phyloP scores from a whole-genome alignment of 2,797 vertebrate species.

The Lithobates sylvaticus region DNA sequence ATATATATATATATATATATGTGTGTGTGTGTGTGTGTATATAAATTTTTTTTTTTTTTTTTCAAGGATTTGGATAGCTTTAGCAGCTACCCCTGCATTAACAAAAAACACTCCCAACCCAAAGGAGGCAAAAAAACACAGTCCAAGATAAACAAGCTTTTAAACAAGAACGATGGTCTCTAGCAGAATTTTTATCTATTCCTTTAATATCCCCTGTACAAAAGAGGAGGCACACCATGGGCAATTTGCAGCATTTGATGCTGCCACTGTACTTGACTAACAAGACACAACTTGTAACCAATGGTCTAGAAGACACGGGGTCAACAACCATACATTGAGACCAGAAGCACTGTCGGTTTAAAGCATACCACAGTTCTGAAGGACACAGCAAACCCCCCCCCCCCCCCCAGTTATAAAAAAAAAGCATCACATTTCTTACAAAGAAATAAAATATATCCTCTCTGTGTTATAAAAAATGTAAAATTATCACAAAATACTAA shows the following conservation, averaged over 20 bases:
- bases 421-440: not conserved
- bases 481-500: not conserved
- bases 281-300: not conserved
- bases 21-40: too few species aligned
- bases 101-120: too few species aligned
- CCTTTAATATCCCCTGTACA: not conserved
- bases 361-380: not conserved
- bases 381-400: not conserved
- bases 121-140: too few species aligned
- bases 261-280: not conserved
- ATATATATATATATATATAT: too few species aligned
- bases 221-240: not conserved
- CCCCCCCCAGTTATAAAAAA: not conserved
- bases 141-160: too few species aligned
- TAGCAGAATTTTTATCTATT: not conserved
- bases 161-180: not conserved
- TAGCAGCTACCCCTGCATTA: too few species aligned
- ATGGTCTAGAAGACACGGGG: not conserved
- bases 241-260: not conserved
- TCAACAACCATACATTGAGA: not conserved
- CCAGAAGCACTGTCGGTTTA: not conserved
- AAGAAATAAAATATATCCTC: not conserved
- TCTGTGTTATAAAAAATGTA: not conserved
- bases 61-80: too few species aligned
- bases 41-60: too few species aligned